Base-by-base conservation (phyloP, 2,113 vertebrate genomes). In the Mola mola region DNA sequence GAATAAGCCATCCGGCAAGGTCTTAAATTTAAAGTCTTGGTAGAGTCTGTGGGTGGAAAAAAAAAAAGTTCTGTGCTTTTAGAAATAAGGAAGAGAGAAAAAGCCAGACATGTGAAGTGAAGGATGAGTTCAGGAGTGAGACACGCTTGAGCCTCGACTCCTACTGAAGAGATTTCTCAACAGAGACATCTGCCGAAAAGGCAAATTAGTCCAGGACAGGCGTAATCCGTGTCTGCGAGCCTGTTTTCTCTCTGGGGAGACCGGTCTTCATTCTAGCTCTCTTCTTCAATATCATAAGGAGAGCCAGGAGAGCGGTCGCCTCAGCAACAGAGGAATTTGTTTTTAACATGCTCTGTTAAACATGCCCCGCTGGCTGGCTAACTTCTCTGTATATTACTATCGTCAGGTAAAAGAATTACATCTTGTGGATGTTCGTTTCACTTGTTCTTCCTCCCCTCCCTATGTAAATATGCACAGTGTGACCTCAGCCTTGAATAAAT, bases 191-290 rank as follows among this genome's bases (percentile, higher is more conserved):
- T 1, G 5, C 50, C 64, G 66, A 81, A 77, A 81, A 82, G 81
- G 59, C 36, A 75, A 84, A 86, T 85, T 79, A 81, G 70, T 77
- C 36, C 8, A 47, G 22, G 59, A 79, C 40, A 49, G 43, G 33
- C 56, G 2, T 81, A 81, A 84, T 83, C 72, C 74, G 33, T 75
- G 74, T 78, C 78, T 61, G 58, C 73, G 78, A 80, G 84, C 80
- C 42, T 37, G 74, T 78, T 82, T 69, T 64, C 66, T 67, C 78
- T 72, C 66, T 16, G 13, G 87, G 78, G 66, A 76, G 58, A 37
- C 34, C 46, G 40, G 71, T 76, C 68, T 72, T 78, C 58, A 73
- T 82, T 75, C 59, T 8, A 68, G 8, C 40, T 17, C 33, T 57
- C 50, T 43, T 67, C 40, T 64, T 64, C 43, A 62, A 51, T 75